A percentile compares a stretch with the other conserved stretches of the same genome.
Conservation (phyloP, 2,113 vertebrate genomes). For the Macquaria ambigua region DNA sequence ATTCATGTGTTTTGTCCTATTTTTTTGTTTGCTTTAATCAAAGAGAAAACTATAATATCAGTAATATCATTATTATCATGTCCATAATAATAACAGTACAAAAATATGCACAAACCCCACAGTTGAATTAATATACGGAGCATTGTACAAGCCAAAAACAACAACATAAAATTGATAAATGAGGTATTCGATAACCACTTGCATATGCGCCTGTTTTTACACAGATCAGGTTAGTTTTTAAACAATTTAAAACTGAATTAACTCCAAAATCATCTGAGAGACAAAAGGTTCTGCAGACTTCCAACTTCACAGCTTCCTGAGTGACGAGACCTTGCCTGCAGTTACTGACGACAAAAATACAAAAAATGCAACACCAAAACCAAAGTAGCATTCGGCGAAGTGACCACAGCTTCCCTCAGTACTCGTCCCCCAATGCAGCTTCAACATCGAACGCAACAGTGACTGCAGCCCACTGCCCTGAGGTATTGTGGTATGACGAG, state of each 20-base stretch:
- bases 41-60: slow-evolving; percentile 85
- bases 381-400: slow-evolving; percentile 62
- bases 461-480: slow-evolving; percentile 73
- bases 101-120: slow-evolving; percentile 88
- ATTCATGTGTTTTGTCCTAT: slow-evolving; percentile 81
- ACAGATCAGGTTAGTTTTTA: slow-evolving; percentile 82
- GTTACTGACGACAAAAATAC: slow-evolving; percentile 67
- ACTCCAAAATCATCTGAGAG: slow-evolving; percentile 77
- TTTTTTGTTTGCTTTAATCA: slow-evolving; percentile 80
- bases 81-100: slow-evolving; percentile 85
- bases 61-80: slow-evolving; percentile 84
- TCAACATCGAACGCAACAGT: slow-evolving; percentile 52
- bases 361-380: slow-evolving; percentile 61
- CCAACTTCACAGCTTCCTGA: slow-evolving; percentile 83
- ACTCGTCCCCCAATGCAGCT: slow-evolving; percentile 60
- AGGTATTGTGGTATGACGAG: slow-evolving; percentile 73
- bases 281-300: slow-evolving; percentile 78
- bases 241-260: slow-evolving; percentile 80
- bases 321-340: slow-evolving; percentile 76
- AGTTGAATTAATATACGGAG: slow-evolving; percentile 84
- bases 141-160: slow-evolving; percentile 85
- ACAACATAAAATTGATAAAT: slow-evolving; percentile 84
- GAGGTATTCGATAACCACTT: slow-evolving; percentile 87
- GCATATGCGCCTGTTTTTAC: slow-evolving; percentile 84
- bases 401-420: slow-evolving; percentile 40